phyloP scores from a whole-genome alignment of 2,888 invertebrate species.

The Hypsopygia costalis region DNA sequence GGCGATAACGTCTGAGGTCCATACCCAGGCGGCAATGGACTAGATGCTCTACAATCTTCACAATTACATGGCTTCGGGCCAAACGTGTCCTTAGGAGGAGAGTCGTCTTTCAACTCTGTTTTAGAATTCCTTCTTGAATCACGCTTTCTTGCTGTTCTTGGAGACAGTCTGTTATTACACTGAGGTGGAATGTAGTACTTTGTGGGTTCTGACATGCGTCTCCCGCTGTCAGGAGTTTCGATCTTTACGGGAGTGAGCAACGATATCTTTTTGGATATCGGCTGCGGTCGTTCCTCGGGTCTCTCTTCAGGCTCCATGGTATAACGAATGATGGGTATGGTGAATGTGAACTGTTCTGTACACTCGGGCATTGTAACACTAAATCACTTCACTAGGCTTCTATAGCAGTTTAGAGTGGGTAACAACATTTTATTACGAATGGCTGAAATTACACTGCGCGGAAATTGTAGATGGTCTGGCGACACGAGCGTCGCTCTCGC shows the following conservation, averaged over 20 bases:
- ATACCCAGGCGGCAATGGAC: slow-evolving; percentile 72
- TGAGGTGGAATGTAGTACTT: slow-evolving; percentile 70
- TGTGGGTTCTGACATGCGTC: slow-evolving; percentile 63
- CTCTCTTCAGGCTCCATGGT: slow-evolving; percentile 72
- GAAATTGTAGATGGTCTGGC: background rate
- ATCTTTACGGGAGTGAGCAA: slow-evolving; percentile 67
- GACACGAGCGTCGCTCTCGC: slow-evolving; percentile 40
- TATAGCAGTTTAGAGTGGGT: slow-evolving; percentile 27
- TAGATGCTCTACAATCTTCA: slow-evolving; percentile 74
- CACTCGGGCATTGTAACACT: slow-evolving; percentile 68
- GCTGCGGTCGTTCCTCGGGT: slow-evolving; percentile 50
- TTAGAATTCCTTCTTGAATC: slow-evolving; percentile 59
- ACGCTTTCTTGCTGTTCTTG: slow-evolving; percentile 65
- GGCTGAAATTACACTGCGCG: slow-evolving; percentile 11
- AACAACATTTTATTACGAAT: slow-evolving; percentile 43
- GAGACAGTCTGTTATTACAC: slow-evolving; percentile 68
- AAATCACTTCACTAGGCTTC: slow-evolving; percentile 46
- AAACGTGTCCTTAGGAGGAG: slow-evolving; percentile 44
- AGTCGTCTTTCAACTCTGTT: slow-evolving; percentile 45
- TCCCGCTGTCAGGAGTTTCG: slow-evolving; percentile 63
- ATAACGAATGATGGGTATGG: slow-evolving; percentile 70
- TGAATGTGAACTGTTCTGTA: slow-evolving; percentile 65
- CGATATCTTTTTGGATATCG: slow-evolving; percentile 65
- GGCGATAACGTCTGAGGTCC: slow-evolving; percentile 72
- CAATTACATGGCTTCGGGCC: slow-evolving; percentile 70